Conservation (phyloP, 2,888 invertebrate genomes). For the Tillus elongatus region DNA sequence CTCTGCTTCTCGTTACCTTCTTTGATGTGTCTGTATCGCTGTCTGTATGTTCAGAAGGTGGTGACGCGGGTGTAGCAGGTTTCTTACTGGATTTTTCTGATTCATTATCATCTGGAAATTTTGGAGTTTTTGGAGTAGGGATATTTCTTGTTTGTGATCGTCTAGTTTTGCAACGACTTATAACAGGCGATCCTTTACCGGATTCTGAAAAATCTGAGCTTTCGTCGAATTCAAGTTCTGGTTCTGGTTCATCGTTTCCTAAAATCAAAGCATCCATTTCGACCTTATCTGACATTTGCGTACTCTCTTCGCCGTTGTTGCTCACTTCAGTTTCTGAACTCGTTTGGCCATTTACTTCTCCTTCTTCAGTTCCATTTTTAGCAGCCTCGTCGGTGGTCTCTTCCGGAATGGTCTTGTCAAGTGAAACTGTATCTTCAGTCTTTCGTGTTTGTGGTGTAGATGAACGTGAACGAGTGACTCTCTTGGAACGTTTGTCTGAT, state of each 20-base stretch:
- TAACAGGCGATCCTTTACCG: conserved; percentile 32
- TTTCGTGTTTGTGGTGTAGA: not conserved
- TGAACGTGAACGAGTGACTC: not conserved
- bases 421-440: too few relatives aligned
- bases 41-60: conserved; percentile 6
- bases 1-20: not conserved
- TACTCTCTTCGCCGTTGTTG: conserved; percentile 11
- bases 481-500: too few relatives aligned
- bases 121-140: conserved; percentile 39
- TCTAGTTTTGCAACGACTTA: conserved; percentile 35
- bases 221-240: conserved; percentile 36
- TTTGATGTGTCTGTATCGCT: not conserved
- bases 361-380: too few relatives aligned
- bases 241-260: conserved; percentile 30
- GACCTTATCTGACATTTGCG: too few relatives aligned
- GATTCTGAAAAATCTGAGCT: conserved; percentile 32
- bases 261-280: conserved; percentile 34
- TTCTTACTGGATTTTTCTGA: conserved; percentile 16
- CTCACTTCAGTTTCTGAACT: not conserved
- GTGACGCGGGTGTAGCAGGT: not conserved
- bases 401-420: too few relatives aligned
- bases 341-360: not conserved
- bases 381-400: too few relatives aligned
- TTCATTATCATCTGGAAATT: conserved; percentile 22
- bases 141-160: conserved; percentile 36